Percentiles rank a stretch among this genome's conserved stretches.
Evolutionary conservation across 2,888 invertebrate species (phyloP).

Genomic region (Biston betularia): DNA sequence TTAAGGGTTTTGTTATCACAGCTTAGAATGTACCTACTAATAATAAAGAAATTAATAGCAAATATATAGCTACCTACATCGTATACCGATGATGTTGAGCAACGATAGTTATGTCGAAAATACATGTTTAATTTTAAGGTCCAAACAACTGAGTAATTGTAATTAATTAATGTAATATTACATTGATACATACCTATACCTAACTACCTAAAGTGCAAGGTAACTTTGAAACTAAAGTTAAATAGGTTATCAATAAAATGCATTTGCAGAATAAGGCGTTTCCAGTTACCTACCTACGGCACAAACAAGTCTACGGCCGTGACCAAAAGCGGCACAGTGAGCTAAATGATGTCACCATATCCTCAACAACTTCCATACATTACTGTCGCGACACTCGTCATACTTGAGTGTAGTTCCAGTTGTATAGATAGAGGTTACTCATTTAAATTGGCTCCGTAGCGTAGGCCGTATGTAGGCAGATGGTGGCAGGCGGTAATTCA

Average conservation of each 20-base stretch:
- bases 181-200: no score
- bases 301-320: constrained; percentile 44
- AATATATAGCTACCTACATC: no score
- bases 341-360: constrained; percentile 59
- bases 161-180: not conserved
- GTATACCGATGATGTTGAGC: no score
- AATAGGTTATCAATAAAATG: constrained; percentile 33
- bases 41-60: no score
- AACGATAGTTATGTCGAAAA: no score
- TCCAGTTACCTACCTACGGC: constrained; percentile 47
- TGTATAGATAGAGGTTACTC: constrained; percentile 38
- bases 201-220: not conserved
- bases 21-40: no score
- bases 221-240: constrained; percentile 11
- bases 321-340: constrained; percentile 45
- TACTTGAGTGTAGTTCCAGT: constrained; percentile 16
- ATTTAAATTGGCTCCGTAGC: constrained; percentile 40
- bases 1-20: no score
- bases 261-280: constrained; percentile 30
- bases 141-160: no score
- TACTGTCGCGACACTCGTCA: constrained; percentile 15
- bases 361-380: constrained; percentile 26
- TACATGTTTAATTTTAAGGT: no score
- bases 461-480: constrained; percentile 41
- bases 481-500: constrained; percentile 28